Conservation (phyloP, 1,140 invertebrate genomes). For the Adoxophyes honmai region DNA sequence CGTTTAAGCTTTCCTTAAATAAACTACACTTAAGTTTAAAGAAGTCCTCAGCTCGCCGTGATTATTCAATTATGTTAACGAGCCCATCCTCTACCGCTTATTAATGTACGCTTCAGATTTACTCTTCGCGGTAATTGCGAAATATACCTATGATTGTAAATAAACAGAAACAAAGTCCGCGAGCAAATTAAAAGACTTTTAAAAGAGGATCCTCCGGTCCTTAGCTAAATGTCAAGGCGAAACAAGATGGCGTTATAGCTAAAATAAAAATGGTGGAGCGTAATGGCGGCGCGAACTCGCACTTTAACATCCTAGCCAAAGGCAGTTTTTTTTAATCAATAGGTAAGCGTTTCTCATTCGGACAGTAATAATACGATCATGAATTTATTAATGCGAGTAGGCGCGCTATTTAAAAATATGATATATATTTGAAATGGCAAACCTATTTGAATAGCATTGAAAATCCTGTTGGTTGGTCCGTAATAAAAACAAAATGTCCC, state of each 20-base stretch:
- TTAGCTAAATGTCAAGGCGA: slow-evolving; percentile 55
- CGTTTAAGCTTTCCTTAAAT: not conserved
- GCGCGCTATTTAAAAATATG: too few relatives aligned
- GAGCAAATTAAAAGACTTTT: slow-evolving; percentile 36
- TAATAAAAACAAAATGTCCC: too few relatives aligned
- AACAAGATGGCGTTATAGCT: slow-evolving; percentile 39
- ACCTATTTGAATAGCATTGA: too few relatives aligned
- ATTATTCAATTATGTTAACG: slow-evolving; percentile 13
- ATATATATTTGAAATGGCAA: too few relatives aligned
- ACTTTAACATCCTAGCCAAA: slow-evolving; percentile 7
- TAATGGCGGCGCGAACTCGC: slow-evolving; percentile 19
- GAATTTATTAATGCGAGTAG: not conserved
- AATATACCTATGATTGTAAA: slow-evolving; percentile 17
- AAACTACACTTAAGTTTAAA: not conserved
- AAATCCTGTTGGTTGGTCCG: too few relatives aligned
- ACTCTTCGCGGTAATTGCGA: not conserved
- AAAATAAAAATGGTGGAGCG: slow-evolving; percentile 35
- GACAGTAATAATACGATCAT: slow-evolving; percentile 11
- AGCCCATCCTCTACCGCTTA: not conserved
- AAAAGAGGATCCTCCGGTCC: slow-evolving; percentile 38
- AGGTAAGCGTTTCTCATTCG: not conserved
- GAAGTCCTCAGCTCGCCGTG: not conserved
- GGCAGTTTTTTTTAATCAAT: slow-evolving; percentile 1
- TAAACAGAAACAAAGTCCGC: slow-evolving; percentile 11
- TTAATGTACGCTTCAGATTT: slow-evolving; percentile 7